Evolutionary conservation across 1,140 invertebrate genomes (phyloP).

Genomic region (Papilio polyxenes): DNA sequence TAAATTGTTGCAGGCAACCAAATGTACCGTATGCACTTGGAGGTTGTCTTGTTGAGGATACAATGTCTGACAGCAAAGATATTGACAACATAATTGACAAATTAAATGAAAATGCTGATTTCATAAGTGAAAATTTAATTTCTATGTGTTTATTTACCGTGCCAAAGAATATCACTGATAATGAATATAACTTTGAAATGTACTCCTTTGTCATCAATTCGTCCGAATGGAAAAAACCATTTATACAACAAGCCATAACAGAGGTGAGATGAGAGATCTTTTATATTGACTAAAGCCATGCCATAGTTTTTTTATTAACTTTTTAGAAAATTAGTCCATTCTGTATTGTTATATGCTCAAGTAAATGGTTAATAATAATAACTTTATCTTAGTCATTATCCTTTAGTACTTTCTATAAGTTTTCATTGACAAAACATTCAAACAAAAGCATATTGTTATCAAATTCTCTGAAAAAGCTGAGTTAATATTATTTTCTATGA

Average conservation of each 20-base stretch:
- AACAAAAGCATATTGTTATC: too few relatives aligned
- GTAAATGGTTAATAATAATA: not conserved
- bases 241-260: slow-evolving; percentile 63
- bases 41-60: slow-evolving; percentile 73
- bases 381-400: not conserved
- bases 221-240: slow-evolving; percentile 64
- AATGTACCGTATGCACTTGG: slow-evolving; percentile 71
- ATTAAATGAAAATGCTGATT: slow-evolving; percentile 55
- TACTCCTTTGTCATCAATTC: slow-evolving; percentile 69
- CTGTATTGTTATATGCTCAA: not conserved
- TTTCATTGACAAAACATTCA: too few relatives aligned
- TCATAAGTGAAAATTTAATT: slow-evolving; percentile 66
- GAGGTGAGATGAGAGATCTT: slow-evolving; percentile 62
- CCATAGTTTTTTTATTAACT: not conserved
- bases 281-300: not conserved
- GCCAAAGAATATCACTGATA: slow-evolving; percentile 54
- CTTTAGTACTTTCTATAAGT: too few relatives aligned
- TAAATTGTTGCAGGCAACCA: slow-evolving; percentile 58
- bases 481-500: too few relatives aligned
- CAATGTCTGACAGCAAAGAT: slow-evolving; percentile 56
- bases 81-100: slow-evolving; percentile 55
- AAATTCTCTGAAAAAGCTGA: too few relatives aligned
- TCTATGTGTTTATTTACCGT: slow-evolving; percentile 68
- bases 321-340: not conserved
- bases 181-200: slow-evolving; percentile 67